Percentiles rank a stretch among this genome's conserved stretches.
These are phyloP conservation scores for Crenuchus spilurus DNA, from an alignment of 2,797 vertebrate species.

Conservation along the genomic window DNA sequence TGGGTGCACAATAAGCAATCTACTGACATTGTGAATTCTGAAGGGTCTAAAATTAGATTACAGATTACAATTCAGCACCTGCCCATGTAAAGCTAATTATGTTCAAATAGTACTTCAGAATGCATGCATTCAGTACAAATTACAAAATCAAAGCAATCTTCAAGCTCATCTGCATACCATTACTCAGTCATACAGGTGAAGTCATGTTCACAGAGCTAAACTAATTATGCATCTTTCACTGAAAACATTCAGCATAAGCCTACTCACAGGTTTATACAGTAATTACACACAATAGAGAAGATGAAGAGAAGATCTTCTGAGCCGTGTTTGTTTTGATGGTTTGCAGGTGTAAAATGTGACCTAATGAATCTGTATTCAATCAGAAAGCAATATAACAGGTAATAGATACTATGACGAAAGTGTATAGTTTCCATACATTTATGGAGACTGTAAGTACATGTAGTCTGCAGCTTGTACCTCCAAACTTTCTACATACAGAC, in stretches of 20 bases:
- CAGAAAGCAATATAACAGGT: too few species aligned
- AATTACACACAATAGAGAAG: neutral
- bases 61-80: too few species aligned
- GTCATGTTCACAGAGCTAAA: too few species aligned
- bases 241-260: too few species aligned
- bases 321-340: neutral
- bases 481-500: neutral
- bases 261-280: too few species aligned
- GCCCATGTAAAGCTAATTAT: too few species aligned
- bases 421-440: neutral
- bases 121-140: neutral
- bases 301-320: neutral
- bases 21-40: too few species aligned
- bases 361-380: too few species aligned
- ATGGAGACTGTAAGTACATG: neutral
- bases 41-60: too few species aligned
- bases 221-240: too few species aligned
- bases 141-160: neutral
- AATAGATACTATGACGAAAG: neutral
- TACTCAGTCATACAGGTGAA: too few species aligned
- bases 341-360: neutral
- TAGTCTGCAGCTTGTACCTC: conserved; percentile 3
- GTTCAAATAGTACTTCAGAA: neutral
- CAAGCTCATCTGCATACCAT: neutral
- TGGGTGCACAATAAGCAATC: too few species aligned